These are phyloP conservation scores for Mallotus villosus DNA, from an alignment of 2,797 vertebrate genomes.

Conservation along the genomic window DNA sequence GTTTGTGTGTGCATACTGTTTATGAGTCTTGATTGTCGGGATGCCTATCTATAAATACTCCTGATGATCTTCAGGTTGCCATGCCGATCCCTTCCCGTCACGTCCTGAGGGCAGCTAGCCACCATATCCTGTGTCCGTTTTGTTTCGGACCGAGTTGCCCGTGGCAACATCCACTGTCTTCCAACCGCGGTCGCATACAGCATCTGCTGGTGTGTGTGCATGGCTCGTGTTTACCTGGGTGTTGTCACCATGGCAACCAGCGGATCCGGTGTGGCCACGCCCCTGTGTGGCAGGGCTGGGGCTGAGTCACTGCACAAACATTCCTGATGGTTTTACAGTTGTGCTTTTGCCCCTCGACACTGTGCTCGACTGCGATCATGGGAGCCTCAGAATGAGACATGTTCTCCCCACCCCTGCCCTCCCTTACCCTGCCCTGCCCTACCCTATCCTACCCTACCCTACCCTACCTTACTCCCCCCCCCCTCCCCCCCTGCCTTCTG, in stretches of 20 bases:
- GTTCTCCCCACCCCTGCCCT: not conserved
- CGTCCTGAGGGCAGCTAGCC: conserved; percentile 36
- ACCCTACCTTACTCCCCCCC: not conserved
- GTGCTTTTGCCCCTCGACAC: not conserved
- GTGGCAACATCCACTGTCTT: conserved; percentile 46
- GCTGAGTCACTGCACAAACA: conserved; percentile 70
- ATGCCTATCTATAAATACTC: conserved; percentile 64
- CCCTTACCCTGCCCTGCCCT: not conserved
- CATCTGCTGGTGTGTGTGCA: not conserved
- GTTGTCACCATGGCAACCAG: conserved; percentile 66
- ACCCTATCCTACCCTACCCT: not conserved
- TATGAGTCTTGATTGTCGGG: conserved; percentile 27
- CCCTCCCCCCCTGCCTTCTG: not conserved
- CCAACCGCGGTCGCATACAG: conserved; percentile 39
- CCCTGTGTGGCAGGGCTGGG: conserved; percentile 56
- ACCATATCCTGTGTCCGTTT: conserved; percentile 61
- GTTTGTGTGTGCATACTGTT: conserved; percentile 17
- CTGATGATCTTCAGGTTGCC: conserved; percentile 54
- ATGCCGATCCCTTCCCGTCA: conserved; percentile 51
- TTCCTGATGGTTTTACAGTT: conserved; percentile 31
- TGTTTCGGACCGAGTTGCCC: conserved; percentile 71
- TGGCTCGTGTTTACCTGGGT: conserved; percentile 65
- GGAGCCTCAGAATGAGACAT: not conserved
- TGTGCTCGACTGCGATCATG: not conserved
- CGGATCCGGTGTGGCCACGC: conserved; percentile 64